Evolutionary conservation across 1,140 invertebrate genomes (phyloP).

Genomic region (Hylaeus volcanicus): DNA sequence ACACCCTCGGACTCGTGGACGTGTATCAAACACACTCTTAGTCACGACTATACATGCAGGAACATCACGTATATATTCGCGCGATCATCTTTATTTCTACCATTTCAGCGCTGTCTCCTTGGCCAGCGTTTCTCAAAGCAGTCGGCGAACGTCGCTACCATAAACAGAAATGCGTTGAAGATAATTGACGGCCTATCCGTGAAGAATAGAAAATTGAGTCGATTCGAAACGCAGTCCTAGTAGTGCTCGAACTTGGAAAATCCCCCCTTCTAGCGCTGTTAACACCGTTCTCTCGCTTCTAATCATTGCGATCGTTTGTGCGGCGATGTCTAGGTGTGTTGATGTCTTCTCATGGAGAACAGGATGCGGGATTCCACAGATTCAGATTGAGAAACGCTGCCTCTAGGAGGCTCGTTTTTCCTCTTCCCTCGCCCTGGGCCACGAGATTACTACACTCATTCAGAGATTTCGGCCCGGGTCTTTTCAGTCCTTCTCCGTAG

Average conservation of each 20-base stretch:
- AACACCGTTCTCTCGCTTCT: too few species aligned
- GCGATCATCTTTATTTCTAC: conserved; percentile 25
- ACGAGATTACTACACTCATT: conserved; percentile 74
- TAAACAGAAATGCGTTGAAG: too few species aligned
- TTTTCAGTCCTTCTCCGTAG: conserved; percentile 27
- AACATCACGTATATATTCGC: neutral
- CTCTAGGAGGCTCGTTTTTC: conserved; percentile 28
- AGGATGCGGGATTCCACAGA: too few species aligned
- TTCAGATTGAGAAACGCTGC: conserved; percentile 22
- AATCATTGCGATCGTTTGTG: too few species aligned
- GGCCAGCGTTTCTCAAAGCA: conserved; percentile 15
- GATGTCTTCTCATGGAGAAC: too few species aligned
- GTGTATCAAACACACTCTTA: neutral
- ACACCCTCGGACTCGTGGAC: conserved; percentile 1
- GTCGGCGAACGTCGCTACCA: neutral
- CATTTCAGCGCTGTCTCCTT: conserved; percentile 23
- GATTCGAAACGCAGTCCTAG: too few species aligned
- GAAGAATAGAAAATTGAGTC: too few species aligned
- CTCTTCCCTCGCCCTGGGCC: conserved; percentile 37
- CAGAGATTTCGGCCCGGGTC: conserved; percentile 63
- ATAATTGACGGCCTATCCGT: too few species aligned
- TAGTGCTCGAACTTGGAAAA: too few species aligned
- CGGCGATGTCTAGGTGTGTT: too few species aligned
- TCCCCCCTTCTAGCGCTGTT: too few species aligned
- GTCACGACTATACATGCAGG: neutral